A percentile compares a stretch with the other conserved stretches of the same genome.
These are phyloP conservation scores for Pseudopodoces humilis DNA, from an alignment of 2,113 vertebrate genomes.

Conservation along the genomic window DNA sequence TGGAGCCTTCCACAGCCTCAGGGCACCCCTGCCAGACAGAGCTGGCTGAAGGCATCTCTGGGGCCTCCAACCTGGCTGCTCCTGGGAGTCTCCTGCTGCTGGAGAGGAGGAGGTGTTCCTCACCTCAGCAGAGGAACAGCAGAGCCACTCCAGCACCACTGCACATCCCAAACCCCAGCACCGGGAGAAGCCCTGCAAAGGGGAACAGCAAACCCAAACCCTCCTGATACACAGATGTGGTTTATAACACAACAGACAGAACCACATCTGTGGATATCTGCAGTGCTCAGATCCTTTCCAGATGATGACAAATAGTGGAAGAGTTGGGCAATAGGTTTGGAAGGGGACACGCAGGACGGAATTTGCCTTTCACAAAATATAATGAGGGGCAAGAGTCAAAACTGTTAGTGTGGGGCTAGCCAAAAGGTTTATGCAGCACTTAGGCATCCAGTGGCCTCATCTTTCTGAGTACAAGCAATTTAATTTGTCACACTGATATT, in stretches of 20 bases:
- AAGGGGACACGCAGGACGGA: neutral
- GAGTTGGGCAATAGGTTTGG: slow-evolving; percentile 1
- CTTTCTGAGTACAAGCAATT: neutral
- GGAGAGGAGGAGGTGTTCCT: neutral
- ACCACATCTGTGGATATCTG: neutral
- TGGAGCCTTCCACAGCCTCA: neutral
- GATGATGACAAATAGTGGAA: neutral
- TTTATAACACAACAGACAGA: neutral
- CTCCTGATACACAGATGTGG: neutral
- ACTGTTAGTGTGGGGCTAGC: neutral
- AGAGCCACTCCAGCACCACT: neutral
- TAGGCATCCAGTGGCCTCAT: neutral
- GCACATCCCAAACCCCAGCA: neutral
- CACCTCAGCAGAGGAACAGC: neutral
- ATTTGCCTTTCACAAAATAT: neutral
- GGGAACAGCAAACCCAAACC: neutral
- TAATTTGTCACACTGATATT: neutral
- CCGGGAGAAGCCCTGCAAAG: neutral
- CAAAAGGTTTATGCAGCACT: neutral
- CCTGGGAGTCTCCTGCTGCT: fast-evolving
- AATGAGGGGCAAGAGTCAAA: neutral
- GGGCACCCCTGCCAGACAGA: neutral
- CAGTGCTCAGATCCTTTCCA: neutral
- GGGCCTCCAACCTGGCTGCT: neutral
- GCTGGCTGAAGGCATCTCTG: neutral